phyloP scores from a whole-genome alignment of 2,113 vertebrate species.

The Steatornis caripensis region DNA sequence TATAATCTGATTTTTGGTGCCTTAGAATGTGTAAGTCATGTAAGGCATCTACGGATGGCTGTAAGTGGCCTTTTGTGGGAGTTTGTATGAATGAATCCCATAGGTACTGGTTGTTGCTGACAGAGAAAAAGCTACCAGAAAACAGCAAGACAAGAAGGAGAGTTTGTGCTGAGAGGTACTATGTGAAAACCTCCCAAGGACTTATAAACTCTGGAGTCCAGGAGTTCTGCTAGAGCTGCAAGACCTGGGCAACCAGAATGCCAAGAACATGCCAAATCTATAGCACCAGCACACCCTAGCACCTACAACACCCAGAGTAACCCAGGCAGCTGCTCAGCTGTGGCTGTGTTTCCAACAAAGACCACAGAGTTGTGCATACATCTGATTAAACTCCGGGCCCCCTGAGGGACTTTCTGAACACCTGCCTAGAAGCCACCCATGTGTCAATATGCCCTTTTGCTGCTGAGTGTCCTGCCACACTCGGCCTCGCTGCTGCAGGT shows the following conservation, averaged over 20 bases:
- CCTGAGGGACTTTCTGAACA: background rate
- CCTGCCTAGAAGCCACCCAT: background rate
- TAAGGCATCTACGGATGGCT: background rate
- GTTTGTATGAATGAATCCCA: background rate
- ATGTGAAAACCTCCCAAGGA: background rate
- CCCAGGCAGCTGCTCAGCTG: no score
- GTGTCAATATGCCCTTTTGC: background rate
- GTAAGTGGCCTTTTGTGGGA: background rate
- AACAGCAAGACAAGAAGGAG: background rate
- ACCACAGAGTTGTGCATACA: background rate
- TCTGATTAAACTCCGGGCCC: background rate
- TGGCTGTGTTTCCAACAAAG: background rate
- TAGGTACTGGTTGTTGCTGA: background rate
- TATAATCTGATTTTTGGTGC: no score
- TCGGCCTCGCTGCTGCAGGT: background rate
- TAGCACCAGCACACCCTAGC: background rate
- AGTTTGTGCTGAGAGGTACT: background rate
- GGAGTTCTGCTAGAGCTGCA: background rate
- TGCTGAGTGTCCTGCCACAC: background rate
- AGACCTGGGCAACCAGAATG: background rate
- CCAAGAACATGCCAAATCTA: background rate
- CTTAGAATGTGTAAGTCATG: no score
- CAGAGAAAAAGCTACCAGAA: background rate
- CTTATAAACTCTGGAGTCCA: background rate
- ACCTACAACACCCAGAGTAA: background rate